Conservation (phyloP, 2,797 vertebrate genomes). For the Myotis pilosus region DNA sequence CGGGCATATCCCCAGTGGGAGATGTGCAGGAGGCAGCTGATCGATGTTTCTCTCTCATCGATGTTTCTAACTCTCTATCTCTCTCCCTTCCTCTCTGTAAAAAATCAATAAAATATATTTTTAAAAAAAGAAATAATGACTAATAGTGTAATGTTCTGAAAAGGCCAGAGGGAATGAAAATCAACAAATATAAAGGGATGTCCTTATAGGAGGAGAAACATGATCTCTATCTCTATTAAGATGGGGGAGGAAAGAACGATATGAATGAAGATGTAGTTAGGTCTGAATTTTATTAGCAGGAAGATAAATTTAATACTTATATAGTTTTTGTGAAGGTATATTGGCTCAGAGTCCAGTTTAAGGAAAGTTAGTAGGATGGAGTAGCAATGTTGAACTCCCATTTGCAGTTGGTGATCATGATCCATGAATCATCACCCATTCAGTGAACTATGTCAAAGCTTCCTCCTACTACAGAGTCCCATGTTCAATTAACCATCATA, state of each 20-base stretch:
- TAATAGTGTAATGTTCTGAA: neutral
- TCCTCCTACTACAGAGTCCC: neutral
- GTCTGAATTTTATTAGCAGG: neutral
- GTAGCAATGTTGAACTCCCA: neutral
- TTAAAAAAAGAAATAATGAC: neutral
- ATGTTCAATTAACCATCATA: neutral
- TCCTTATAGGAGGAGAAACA: neutral
- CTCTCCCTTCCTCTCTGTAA: no score
- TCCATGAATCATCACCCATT: neutral
- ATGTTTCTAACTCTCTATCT: no score
- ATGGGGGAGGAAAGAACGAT: rapidly evolving
- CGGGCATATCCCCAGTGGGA: no score
- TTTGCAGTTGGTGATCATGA: neutral
- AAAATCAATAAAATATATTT: no score
- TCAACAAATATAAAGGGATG: neutral
- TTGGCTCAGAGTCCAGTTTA: neutral
- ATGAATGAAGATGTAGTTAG: neutral
- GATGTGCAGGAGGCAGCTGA: no score
- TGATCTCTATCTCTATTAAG: neutral
- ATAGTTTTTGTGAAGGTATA: neutral
- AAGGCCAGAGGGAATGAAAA: neutral
- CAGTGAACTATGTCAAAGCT: neutral
- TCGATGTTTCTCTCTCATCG: no score
- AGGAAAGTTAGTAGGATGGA: neutral
- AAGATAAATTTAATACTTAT: neutral